Base-by-base conservation (phyloP, 2,113 vertebrate genomes). In the Corythaeola cristata region DNA sequence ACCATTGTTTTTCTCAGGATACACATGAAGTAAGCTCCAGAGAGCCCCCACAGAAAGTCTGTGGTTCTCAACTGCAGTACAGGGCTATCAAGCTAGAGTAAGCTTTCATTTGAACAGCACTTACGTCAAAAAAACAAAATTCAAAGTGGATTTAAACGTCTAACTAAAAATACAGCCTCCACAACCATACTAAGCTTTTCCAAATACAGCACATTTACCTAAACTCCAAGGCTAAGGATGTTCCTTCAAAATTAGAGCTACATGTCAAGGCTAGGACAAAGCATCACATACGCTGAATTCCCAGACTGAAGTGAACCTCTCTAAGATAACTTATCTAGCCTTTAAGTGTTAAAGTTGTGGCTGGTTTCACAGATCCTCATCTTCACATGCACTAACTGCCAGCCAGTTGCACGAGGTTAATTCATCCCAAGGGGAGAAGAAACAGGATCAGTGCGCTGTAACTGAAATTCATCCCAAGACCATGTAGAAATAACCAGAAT, bases 401-500 rank as follows among this genome's bases (percentile, higher is more conserved):
- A 85, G 78, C 27, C 68, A 89, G 47, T 67, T 92, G 71, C 52
- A 64, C 5, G 3, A 53, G 35, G 33, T 60, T 91, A 59, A 33
- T 52, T 55, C 73, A 85, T 73, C 44, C 56, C 84, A 78, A 52
- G 20, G 32, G 78, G 27, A 84, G 35, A 75, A 73, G 28, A 63
- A 92, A 79, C 10, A 90, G 50, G 49, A 88, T 66, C 45, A 62
- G 33, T 17, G 55, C 1, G 1, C 68, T 77, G 2, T 63, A 95
- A 74, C 32, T 60, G 73, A 92, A 96, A 87, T 55, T 81, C 60
- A 90, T 72, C 56, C 69, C 59, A 67, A 90, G 47, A 84, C 56
- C 56, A 72, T 2, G 33, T 33, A 92, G 62, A 96, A 93, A 74
- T 89, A 97, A 84, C 72, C 21, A 81, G 64, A 93, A 84, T 55